Conservation (phyloP, 2,113 vertebrate species). For the Eptesicus fuscus region DNA sequence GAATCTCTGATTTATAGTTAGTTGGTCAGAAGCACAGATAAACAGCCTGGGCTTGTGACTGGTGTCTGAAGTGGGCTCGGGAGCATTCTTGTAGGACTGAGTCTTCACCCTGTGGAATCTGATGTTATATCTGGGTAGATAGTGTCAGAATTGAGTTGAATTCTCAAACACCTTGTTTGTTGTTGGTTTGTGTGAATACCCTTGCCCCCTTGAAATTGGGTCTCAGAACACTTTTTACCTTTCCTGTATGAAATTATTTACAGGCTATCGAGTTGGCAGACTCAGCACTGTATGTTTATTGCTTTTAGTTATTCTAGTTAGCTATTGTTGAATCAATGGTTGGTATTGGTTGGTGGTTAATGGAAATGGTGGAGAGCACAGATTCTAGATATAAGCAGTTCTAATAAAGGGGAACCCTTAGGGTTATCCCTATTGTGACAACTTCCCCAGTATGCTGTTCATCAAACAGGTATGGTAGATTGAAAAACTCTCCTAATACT, state of each 20-base stretch:
- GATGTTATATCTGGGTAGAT: neutral
- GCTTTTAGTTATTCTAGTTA: neutral
- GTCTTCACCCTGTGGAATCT: neutral
- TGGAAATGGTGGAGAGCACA: neutral
- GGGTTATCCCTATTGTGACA: neutral
- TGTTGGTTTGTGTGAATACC: neutral
- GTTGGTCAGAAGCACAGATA: neutral
- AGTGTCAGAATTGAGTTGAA: neutral
- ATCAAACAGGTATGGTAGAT: neutral
- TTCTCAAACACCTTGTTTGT: neutral
- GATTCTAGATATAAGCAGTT: conserved; percentile 2
- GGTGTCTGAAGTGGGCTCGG: neutral
- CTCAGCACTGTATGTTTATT: neutral
- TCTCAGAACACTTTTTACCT: neutral
- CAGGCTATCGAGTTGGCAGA: neutral
- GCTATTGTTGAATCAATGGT: conserved; percentile 1
- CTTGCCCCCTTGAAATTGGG: neutral
- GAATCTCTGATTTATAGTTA: neutral
- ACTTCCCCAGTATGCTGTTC: neutral
- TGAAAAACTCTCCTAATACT: neutral
- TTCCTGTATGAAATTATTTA: neutral
- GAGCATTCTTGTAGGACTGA: neutral
- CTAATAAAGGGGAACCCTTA: neutral
- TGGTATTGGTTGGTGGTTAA: neutral
- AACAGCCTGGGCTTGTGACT: neutral